These are phyloP conservation scores for Tenthredo livida DNA, from an alignment of 2,888 invertebrate genomes.

Conservation along the genomic window DNA sequence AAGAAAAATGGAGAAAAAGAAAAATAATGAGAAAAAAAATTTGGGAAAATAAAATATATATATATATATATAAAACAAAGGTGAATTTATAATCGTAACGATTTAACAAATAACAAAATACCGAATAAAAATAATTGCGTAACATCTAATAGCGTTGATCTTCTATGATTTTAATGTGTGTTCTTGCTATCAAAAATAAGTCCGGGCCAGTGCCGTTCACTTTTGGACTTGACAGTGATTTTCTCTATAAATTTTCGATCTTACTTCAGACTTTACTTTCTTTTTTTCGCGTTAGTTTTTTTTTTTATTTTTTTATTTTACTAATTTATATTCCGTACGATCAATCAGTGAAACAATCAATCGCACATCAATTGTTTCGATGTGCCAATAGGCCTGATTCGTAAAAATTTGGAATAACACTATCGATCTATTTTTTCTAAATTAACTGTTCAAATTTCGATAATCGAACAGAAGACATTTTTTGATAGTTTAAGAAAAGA, in stretches of 20 bases:
- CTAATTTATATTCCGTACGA: neutral
- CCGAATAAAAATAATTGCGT: slow-evolving; percentile 53
- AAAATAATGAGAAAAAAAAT: slow-evolving; percentile 22
- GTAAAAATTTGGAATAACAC: neutral
- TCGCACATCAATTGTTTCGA: neutral
- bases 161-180: slow-evolving; percentile 70
- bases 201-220: slow-evolving; percentile 55
- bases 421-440: neutral
- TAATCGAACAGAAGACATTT: neutral
- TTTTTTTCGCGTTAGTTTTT: slow-evolving; percentile 43
- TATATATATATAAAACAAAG: slow-evolving; percentile 41
- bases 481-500: neutral
- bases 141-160: slow-evolving; percentile 65
- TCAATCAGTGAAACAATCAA: slow-evolving; percentile 9
- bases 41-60: slow-evolving; percentile 26
- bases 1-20: slow-evolving; percentile 18
- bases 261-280: slow-evolving; percentile 6
- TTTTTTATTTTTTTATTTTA: no score
- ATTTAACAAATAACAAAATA: slow-evolving; percentile 56
- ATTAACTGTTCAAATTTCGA: neutral
- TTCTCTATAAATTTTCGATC: slow-evolving; percentile 39
- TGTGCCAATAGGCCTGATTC: neutral
- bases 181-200: slow-evolving; percentile 66
- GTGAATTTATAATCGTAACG: slow-evolving; percentile 47
- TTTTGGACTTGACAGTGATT: slow-evolving; percentile 53